Base-by-base conservation (phyloP, 2,888 invertebrate genomes). In the Ophion ventricosus region DNA sequence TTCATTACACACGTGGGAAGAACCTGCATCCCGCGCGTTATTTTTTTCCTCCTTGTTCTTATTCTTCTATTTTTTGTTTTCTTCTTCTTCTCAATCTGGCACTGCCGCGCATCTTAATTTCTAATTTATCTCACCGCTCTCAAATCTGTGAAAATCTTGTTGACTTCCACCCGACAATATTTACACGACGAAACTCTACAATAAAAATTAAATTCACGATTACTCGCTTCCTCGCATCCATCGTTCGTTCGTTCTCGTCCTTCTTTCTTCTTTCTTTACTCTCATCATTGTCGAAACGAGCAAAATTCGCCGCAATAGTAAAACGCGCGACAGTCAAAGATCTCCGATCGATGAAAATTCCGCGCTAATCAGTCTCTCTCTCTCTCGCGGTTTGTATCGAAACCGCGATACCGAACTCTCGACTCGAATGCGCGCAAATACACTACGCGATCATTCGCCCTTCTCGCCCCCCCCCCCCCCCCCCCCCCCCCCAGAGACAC, bases 11-110 rank as follows among this genome's bases (percentile, higher is more conserved):
- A 82, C 84, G 84, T 82, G 84, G 73, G 78, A 84, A 84, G 75
- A 84, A 66, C 79, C 84, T 80, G 84, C 84, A 80, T 79, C 82
- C 82, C 84, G 78, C 82, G 84, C 77, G 75, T 67, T 59, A 70
- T 57, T 76, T 40, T 59, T 57, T 70, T 74, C 35, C 57, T 57
- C 20, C 73, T 43, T 10, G 40, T 17, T 72, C 11, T 11, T 69
- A 10, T 26, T 23, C 54, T 35, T 54, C 5, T 29, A n/a, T 29
- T 20, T 29, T 56, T 20, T 56, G 70, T 56, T 40, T n/a, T 20
- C n/a, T 26, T 56, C 54, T 5, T 69, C 49, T 56, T 29, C 23
- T 70, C 7, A 74, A 80, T 81, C 84, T 75, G 84, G 84, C 82
- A 84, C 81, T 70, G 81, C 75, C 84, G 81, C 81, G 72, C 82